These are phyloP conservation scores for Apteryx mantelli DNA, from an alignment of 2,113 vertebrate species.

Conservation along the genomic window DNA sequence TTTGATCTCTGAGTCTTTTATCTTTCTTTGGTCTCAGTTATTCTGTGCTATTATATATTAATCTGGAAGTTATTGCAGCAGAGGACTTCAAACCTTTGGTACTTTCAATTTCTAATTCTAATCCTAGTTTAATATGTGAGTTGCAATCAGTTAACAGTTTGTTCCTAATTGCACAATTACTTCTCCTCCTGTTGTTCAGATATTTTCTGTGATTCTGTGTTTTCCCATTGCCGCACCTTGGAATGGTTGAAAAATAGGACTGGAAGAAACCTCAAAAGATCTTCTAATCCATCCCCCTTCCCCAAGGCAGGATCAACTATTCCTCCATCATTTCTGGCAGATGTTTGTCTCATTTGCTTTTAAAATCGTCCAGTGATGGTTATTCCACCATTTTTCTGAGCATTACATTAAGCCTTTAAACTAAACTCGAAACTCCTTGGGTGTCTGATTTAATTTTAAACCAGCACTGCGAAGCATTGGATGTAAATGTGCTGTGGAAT, in stretches of 20 bases:
- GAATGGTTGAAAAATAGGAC: constrained; percentile 1
- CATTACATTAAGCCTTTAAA: neutral
- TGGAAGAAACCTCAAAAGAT: neutral
- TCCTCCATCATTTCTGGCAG: neutral
- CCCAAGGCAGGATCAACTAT: constrained; percentile 4
- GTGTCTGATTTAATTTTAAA: constrained; percentile 3
- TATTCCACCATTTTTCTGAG: neutral
- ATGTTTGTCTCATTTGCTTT: neutral
- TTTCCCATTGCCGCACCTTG: neutral
- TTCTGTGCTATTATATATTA: neutral
- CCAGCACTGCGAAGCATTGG: neutral
- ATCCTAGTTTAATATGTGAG: neutral
- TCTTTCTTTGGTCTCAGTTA: neutral
- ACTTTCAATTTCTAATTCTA: neutral
- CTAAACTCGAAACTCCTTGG: neutral
- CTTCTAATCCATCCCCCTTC: neutral
- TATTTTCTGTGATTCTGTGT: neutral
- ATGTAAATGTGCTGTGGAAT: neutral
- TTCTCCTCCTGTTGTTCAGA: neutral
- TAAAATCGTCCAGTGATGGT: neutral
- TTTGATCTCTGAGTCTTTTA: neutral
- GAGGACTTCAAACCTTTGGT: neutral
- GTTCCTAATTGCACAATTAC: neutral
- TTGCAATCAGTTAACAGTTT: neutral
- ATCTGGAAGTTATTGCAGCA: neutral